A percentile compares a stretch with the other conserved stretches of the same genome.
Conservation (phyloP, 2,113 vertebrate genomes). For the Paedocypris sp. region DNA sequence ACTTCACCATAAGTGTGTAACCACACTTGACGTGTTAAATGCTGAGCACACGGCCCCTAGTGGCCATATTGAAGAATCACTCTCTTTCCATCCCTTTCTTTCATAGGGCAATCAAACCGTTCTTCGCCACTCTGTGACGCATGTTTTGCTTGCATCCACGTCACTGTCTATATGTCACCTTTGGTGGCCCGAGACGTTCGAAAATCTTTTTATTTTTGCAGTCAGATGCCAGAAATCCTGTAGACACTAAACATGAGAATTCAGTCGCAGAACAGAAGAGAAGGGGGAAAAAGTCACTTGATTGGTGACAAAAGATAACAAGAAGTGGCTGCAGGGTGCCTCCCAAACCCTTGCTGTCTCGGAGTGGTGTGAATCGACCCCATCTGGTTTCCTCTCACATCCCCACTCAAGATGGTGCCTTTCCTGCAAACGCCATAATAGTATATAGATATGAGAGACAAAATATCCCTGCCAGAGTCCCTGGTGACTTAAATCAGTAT, state of each 20-base stretch:
- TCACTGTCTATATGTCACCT: slow-evolving; percentile 29
- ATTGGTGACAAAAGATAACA: slow-evolving; percentile 75
- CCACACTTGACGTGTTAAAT: no score
- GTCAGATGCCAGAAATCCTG: slow-evolving; percentile 23
- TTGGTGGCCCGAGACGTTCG: slow-evolving; percentile 17
- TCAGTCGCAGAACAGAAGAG: slow-evolving; percentile 19
- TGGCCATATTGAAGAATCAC: no score
- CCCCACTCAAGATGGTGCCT: slow-evolving; percentile 49
- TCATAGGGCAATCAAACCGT: background rate
- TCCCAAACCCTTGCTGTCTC: slow-evolving; percentile 58
- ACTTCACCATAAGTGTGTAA: no score
- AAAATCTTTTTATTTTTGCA: slow-evolving; percentile 24
- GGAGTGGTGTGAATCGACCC: slow-evolving; percentile 72
- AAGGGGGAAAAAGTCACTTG: slow-evolving; percentile 55
- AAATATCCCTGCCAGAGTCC: slow-evolving; percentile 41
- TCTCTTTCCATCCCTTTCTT: no score
- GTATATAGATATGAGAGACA: slow-evolving; percentile 38
- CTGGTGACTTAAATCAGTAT: slow-evolving; percentile 41
- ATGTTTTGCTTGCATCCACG: background rate
- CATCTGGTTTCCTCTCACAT: slow-evolving; percentile 66
- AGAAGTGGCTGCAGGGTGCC: slow-evolving; percentile 70
- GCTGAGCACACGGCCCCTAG: no score
- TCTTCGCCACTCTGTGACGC: background rate
- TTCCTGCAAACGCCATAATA: slow-evolving; percentile 36
- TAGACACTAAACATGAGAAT: slow-evolving; percentile 40